phyloP scores from a whole-genome alignment of 1,140 invertebrate species.

The Megalonaias nervosa region DNA sequence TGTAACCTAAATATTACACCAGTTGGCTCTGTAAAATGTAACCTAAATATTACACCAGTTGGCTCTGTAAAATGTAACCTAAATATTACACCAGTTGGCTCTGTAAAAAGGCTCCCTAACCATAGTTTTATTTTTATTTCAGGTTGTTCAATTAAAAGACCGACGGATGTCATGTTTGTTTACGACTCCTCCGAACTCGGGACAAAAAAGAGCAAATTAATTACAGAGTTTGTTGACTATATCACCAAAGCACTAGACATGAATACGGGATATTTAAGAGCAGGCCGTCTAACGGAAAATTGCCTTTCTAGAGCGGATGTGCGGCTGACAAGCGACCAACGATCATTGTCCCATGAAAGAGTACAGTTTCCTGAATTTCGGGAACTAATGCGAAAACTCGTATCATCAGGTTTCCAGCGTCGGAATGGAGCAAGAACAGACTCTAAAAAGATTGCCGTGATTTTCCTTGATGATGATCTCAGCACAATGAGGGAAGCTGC shows the following conservation, averaged over 20 bases:
- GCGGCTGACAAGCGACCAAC: slow-evolving; percentile 17
- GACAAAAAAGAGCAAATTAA: slow-evolving; percentile 33
- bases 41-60: no score
- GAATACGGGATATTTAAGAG: slow-evolving; percentile 25
- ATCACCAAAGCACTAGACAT: slow-evolving; percentile 31
- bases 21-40: no score
- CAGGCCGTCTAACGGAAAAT: slow-evolving; percentile 42
- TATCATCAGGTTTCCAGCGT: slow-evolving; percentile 23
- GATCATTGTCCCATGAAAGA: slow-evolving; percentile 30
- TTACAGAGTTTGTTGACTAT: slow-evolving; percentile 44
- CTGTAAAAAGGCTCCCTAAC: background rate
- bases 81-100: no score
- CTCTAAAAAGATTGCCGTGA: slow-evolving; percentile 45
- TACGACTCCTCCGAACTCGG: slow-evolving; percentile 46
- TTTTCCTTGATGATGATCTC: slow-evolving; percentile 46
- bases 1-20: no score
- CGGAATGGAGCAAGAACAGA: slow-evolving; percentile 29
- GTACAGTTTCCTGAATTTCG: slow-evolving; percentile 41
- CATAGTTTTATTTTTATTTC: slow-evolving; percentile 24
- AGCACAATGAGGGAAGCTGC: slow-evolving; percentile 36
- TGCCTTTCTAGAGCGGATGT: slow-evolving; percentile 39
- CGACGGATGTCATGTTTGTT: slow-evolving; percentile 44
- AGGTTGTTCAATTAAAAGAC: slow-evolving; percentile 34
- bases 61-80: no score
- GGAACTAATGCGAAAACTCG: slow-evolving; percentile 27